Base-by-base conservation (phyloP, 2,888 invertebrate species). In the Allolobophora icterica region DNA sequence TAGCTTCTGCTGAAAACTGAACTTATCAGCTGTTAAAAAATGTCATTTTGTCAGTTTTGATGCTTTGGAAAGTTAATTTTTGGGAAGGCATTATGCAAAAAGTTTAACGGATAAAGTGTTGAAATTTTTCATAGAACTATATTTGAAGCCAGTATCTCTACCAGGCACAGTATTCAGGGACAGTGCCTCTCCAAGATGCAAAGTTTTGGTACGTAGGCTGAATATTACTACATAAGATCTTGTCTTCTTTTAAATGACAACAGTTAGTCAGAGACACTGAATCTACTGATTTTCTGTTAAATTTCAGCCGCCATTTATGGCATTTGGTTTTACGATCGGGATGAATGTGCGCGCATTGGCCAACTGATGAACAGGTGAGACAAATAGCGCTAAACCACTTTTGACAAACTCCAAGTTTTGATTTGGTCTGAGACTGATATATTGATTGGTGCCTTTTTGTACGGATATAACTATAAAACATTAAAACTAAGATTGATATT, bases 271-370 rank as follows among this genome's bases (percentile, higher is more conserved):
- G 30, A 90, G 52, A 42, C 30, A 2, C 30, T 34, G n/a, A 89
- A 24, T 90, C 6, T 33, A 58, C 24, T 71, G 38, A 8, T 90
- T 38, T 90, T 52, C 34, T 58, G 21, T 87, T 30, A 91, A 71
- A 90, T 91, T 93, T 40, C 93, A 94, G 93, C 94, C 94, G 94
- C 97, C 93, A 98, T 98, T 94, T 97, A 97, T 95, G 98, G 98
- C 94, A 97, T 98, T 95, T 98, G 98, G 98, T 98, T 98, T 96
- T 98, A 98, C 95, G 98, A 98, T 94, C 97, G 97, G 95, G 97
- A 97, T 93, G 98, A 98, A 95, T 98, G 98, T 95, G 96, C 97
- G 93, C 97, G 97, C 94, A 97, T 98, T 89, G 95, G 94, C 58
- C 93, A 94, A 92, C 93, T 94, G 91, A 94, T 95, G 93, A 94